A percentile compares a stretch with the other conserved stretches of the same genome.
phyloP scores from a whole-genome alignment of 2,797 vertebrate species.

The Mus minutoides region DNA sequence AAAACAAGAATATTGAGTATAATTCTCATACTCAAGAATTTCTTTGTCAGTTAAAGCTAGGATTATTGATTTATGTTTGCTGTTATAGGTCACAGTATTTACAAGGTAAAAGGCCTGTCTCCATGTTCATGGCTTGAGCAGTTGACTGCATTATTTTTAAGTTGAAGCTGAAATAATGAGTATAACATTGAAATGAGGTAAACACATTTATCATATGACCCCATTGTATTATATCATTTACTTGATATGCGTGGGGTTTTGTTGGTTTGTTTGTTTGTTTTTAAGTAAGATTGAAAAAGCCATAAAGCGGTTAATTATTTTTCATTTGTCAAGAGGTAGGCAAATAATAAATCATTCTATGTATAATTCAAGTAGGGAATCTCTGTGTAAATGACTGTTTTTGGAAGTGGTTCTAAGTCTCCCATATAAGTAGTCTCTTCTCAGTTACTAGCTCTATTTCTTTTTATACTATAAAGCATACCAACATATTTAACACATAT shows the following conservation, averaged over 20 bases:
- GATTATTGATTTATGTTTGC: background rate
- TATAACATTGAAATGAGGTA: background rate
- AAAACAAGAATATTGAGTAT: conserved; percentile 50
- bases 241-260: background rate
- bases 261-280: background rate
- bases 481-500: background rate
- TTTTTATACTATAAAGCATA: conserved; percentile 29
- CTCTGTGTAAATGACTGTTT: conserved; percentile 23
- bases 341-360: background rate
- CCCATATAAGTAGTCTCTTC: background rate
- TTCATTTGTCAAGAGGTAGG: conserved; percentile 34
- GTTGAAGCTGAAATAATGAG: conserved; percentile 41
- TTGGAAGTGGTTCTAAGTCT: conserved; percentile 28
- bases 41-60: conserved; percentile 9
- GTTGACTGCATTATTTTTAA: background rate
- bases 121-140: background rate
- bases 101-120: background rate
- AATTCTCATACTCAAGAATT: background rate
- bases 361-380: background rate
- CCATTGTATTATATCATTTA: conserved; percentile 27
- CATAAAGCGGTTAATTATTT: conserved; percentile 20
- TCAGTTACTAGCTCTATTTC: background rate
- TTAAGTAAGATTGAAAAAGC: conserved; percentile 31
- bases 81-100: conserved; percentile 8
- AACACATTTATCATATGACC: background rate